Evolutionary conservation across 2,797 vertebrate species (phyloP).

Genomic region (Tauraco hartlaubi): DNA sequence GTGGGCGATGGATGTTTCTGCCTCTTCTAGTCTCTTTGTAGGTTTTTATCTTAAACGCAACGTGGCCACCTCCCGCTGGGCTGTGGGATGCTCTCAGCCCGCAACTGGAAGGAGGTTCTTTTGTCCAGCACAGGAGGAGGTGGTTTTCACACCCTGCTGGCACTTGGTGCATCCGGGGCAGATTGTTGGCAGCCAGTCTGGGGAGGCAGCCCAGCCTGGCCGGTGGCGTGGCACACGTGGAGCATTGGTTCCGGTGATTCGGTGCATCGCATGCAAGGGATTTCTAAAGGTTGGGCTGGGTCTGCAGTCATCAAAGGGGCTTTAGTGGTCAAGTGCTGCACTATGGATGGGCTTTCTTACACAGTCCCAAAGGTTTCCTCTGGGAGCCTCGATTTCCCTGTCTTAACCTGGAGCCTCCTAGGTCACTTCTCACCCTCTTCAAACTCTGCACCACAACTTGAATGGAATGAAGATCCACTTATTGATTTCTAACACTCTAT

Average conservation of each 20-base stretch:
- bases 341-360: background rate
- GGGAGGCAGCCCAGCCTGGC: background rate
- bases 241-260: background rate
- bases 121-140: background rate
- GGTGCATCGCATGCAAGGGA: background rate
- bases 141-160: background rate
- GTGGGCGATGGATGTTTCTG: background rate
- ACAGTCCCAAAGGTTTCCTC: background rate
- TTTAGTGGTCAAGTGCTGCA: fast-evolving
- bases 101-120: background rate
- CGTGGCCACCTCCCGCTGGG: background rate
- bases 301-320: background rate
- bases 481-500: background rate
- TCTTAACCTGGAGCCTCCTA: background rate
- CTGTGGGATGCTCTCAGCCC: background rate
- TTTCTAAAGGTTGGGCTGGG: background rate
- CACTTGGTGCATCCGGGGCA: fast-evolving
- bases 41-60: background rate
- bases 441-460: background rate
- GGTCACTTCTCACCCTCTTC: background rate
- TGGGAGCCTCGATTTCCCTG: background rate
- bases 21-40: background rate
- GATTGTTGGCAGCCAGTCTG: background rate
- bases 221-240: fast-evolving
- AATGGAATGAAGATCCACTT: background rate